These are phyloP conservation scores for Scaptomyza montana DNA, from an alignment of 1,140 invertebrate genomes.

Conservation along the genomic window DNA sequence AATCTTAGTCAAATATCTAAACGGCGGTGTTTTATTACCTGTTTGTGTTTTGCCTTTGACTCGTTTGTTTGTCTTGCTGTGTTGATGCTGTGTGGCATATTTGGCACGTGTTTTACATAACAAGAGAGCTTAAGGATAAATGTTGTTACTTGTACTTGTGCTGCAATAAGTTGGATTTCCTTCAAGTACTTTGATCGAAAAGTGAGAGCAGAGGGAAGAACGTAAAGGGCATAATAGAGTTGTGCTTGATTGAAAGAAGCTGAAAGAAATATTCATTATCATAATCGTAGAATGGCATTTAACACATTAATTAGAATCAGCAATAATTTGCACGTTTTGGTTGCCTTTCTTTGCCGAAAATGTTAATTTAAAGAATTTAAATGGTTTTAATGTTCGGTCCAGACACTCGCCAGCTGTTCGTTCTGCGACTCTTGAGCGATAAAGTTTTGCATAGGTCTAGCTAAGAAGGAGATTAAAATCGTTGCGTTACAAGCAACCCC, in stretches of 20 bases:
- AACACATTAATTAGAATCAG: too few relatives aligned
- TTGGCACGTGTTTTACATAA: conserved; percentile 60
- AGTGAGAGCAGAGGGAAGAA: background rate
- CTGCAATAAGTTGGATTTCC: background rate
- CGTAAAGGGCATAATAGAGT: too few relatives aligned
- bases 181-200: background rate
- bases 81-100: conserved; percentile 43
- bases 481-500: conserved; percentile 1
- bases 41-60: conserved; percentile 38
- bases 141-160: background rate
- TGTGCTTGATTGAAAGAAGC: too few relatives aligned
- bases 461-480: too few relatives aligned
- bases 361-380: conserved; percentile 59
- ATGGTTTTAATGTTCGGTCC: conserved; percentile 39
- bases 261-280: too few relatives aligned
- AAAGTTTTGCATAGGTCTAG: background rate
- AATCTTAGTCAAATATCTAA: conserved; percentile 78
- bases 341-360: conserved; percentile 18
- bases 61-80: conserved; percentile 3
- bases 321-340: background rate
- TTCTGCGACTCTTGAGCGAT: background rate
- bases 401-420: conserved; percentile 26
- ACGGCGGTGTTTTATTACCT: conserved; percentile 78
- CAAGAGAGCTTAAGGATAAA: conserved; percentile 16
- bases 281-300: too few relatives aligned